Conservation (phyloP, 2,113 vertebrate species). For the Pycnonotus jocosus region DNA sequence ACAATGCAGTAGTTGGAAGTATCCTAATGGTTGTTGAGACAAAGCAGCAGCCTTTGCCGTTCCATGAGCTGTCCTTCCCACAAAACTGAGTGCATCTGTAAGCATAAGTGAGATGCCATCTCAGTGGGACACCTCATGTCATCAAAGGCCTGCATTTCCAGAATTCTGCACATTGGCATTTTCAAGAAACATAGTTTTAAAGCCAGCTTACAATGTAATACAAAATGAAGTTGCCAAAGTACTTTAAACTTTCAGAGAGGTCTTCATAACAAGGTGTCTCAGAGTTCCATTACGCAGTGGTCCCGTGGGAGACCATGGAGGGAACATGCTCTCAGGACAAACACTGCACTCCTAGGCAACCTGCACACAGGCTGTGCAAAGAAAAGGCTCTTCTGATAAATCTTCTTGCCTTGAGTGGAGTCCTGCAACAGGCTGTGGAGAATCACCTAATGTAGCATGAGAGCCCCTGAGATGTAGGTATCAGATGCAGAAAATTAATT, state of each 20-base stretch:
- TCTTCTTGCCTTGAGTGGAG: neutral
- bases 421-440: neutral
- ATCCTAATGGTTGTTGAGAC: neutral
- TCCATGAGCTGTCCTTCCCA: neutral
- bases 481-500: neutral
- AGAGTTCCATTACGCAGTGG: accelerated
- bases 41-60: neutral
- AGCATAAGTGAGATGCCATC: neutral
- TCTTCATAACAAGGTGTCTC: neutral
- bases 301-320: neutral
- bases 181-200: neutral
- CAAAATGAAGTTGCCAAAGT: neutral
- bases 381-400: neutral
- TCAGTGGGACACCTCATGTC: neutral
- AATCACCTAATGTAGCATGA: neutral
- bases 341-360: neutral
- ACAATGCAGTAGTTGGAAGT: neutral
- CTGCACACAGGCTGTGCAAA: neutral
- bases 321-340: neutral
- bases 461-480: neutral
- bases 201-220: neutral
- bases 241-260: neutral
- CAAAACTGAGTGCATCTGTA: neutral
- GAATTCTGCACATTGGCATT: neutral
- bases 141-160: neutral